phyloP scores from a whole-genome alignment of 35 echinoderm and acorn worm genomes.

The Heliocidaris tuberculata region DNA sequence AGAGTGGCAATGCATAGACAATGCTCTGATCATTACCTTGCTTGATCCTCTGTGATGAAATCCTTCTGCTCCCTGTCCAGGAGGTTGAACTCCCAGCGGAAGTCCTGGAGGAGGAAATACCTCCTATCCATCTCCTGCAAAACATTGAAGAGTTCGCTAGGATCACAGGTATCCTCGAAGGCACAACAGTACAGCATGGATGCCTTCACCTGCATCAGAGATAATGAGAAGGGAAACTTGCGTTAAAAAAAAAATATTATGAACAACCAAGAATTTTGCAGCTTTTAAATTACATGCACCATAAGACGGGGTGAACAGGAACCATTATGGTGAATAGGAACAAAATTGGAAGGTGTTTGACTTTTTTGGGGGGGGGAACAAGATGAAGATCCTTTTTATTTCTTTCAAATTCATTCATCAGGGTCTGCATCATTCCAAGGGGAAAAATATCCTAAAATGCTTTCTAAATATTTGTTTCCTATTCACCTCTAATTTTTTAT shows the following conservation, averaged over 20 bases:
- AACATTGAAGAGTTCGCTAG: conserved; percentile 85
- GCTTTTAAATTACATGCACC: neutral
- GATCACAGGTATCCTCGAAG: conserved; percentile 80
- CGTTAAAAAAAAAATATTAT: neutral
- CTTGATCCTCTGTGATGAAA: conserved; percentile 88
- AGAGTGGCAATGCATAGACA: too few species aligned
- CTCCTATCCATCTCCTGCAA: conserved; percentile 96
- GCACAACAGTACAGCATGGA: conserved; percentile 86
- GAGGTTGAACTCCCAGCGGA: conserved; percentile 91
- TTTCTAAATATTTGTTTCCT: too few species aligned
- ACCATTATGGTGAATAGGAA: neutral
- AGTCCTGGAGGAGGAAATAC: conserved; percentile 87
- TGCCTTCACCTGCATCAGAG: conserved; percentile 70
- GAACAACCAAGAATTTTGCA: neutral
- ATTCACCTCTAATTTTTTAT: too few species aligned
- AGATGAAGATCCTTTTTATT: too few species aligned
- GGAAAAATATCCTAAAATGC: too few species aligned
- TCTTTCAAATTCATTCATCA: too few species aligned
- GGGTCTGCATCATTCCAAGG: too few species aligned
- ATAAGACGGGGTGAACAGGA: neutral
- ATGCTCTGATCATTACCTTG: conserved; percentile 50
- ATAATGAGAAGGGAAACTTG: neutral
- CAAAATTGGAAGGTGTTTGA: neutral
- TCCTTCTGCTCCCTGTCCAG: conserved; percentile 80
- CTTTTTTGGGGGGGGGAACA: too few species aligned